Percentiles rank a stretch among this genome's conserved stretches.
phyloP scores from a whole-genome alignment of 2,113 vertebrate genomes.

The Laticauda colubrina region DNA sequence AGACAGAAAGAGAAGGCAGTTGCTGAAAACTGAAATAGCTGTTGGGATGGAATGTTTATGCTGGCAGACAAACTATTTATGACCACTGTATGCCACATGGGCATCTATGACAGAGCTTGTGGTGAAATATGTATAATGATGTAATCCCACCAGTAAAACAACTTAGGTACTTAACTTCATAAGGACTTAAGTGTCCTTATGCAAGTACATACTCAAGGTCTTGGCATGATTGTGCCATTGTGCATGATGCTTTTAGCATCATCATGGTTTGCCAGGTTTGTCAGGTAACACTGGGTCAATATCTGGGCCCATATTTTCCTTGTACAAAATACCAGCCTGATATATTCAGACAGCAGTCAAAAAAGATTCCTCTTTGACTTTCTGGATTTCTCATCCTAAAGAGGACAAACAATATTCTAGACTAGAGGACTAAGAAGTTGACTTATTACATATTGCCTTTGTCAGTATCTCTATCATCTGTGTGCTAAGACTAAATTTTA shows the following conservation, averaged over 20 bases:
- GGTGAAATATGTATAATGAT: not conserved
- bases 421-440: not conserved
- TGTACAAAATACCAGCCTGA: not conserved
- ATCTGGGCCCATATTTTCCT: not conserved
- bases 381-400: not conserved
- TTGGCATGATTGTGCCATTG: not conserved
- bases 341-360: not conserved
- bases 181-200: not conserved
- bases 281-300: not conserved
- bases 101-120: not conserved
- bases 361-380: not conserved
- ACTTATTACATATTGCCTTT: not conserved
- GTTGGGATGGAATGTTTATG: not conserved
- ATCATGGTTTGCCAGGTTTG: not conserved
- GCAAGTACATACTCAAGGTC: not conserved
- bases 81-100: not conserved
- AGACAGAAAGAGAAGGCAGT: not conserved
- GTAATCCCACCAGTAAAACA: not conserved
- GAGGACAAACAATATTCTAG: not conserved
- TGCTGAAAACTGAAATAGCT: not conserved
- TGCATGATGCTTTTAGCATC: not conserved
- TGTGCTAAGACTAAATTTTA: not conserved
- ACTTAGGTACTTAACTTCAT: not conserved
- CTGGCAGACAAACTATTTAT: not conserved
- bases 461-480: not conserved